These are phyloP conservation scores for Pseudoips prasinana DNA, from an alignment of 2,888 invertebrate genomes.

Conservation along the genomic window DNA sequence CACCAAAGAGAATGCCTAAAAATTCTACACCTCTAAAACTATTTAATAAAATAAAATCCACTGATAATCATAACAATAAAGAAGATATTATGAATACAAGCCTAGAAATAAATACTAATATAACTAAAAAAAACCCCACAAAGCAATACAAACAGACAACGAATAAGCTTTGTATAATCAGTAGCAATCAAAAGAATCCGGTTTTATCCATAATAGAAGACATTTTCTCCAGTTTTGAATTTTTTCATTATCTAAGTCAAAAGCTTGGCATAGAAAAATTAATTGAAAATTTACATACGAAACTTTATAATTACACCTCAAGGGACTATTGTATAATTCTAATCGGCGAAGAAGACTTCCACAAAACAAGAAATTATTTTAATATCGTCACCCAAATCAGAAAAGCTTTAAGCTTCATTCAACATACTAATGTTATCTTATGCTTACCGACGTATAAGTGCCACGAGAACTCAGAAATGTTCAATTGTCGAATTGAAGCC, in stretches of 20 bases:
- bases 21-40: neutral
- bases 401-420: neutral
- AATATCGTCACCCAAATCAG: no score
- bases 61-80: neutral
- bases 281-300: neutral
- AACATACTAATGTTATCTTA: slow-evolving; percentile 5
- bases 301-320: neutral
- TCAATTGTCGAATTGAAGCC: slow-evolving; percentile 1
- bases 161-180: neutral
- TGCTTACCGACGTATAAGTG: slow-evolving; percentile 6
- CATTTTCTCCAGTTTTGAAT: neutral
- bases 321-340: neutral
- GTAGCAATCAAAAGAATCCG: neutral
- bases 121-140: neutral
- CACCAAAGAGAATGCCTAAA: neutral
- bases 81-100: neutral
- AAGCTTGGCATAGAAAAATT: neutral
- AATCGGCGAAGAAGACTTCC: no score
- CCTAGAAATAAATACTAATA: neutral
- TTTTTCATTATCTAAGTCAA: neutral
- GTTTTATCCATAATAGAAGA: neutral
- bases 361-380: no score
- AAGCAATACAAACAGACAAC: neutral
- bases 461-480: neutral
- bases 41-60: neutral